phyloP scores from a whole-genome alignment of 2,113 vertebrate species.

The Corydoras maculifer region DNA sequence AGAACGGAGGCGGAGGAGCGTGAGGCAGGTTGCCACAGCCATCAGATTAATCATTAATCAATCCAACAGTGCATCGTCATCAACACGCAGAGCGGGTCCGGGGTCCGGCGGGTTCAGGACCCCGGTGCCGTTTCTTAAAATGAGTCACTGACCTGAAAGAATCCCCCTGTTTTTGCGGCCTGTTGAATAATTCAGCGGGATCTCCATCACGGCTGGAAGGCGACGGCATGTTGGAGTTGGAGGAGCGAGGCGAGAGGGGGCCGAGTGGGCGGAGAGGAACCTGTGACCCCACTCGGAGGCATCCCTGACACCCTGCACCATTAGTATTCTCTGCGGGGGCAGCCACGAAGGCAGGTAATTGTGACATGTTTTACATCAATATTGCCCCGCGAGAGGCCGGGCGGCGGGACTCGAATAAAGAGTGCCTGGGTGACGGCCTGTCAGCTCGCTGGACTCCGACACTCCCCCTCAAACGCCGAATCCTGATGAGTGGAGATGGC shows the following conservation, averaged over 20 bases:
- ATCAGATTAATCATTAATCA: too few species aligned
- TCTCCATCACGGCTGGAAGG: slow-evolving; percentile 31
- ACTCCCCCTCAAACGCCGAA: slow-evolving; percentile 43
- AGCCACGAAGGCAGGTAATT: slow-evolving; percentile 56
- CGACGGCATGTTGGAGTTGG: slow-evolving; percentile 49
- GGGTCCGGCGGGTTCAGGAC: too few species aligned
- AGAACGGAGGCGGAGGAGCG: neutral
- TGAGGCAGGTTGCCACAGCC: too few species aligned
- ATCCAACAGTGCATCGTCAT: too few species aligned
- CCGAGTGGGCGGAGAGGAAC: slow-evolving; percentile 38
- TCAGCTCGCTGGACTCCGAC: slow-evolving; percentile 35
- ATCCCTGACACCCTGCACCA: slow-evolving; percentile 48
- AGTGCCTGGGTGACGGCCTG: slow-evolving; percentile 18
- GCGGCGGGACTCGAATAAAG: neutral
- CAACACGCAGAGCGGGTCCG: too few species aligned
- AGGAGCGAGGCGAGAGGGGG: slow-evolving; percentile 11
- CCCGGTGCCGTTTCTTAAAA: too few species aligned
- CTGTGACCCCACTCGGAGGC: slow-evolving; percentile 52
- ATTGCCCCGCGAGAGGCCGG: slow-evolving; percentile 35
- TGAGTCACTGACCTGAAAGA: slow-evolving; percentile 43
- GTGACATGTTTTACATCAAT: slow-evolving; percentile 62
- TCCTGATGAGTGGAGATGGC: slow-evolving; percentile 57
- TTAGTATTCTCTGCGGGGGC: slow-evolving; percentile 55
- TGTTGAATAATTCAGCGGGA: slow-evolving; percentile 61
- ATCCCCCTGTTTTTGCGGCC: slow-evolving; percentile 18